These are phyloP conservation scores for Ischnus inquisitorius DNA, from an alignment of 2,888 invertebrate species.

Conservation along the genomic window DNA sequence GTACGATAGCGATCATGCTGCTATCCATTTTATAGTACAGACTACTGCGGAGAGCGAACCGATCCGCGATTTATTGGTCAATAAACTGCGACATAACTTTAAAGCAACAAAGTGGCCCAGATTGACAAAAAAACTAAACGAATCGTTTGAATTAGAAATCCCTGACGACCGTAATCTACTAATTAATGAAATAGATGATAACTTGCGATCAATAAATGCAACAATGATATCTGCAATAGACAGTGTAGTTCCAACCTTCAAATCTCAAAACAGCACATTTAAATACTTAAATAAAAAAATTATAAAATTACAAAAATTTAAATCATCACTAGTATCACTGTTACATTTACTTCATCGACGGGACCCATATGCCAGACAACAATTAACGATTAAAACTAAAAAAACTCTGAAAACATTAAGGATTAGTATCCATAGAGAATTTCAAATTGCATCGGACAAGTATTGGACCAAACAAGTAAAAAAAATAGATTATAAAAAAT, in stretches of 20 bases:
- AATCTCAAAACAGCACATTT: not conserved
- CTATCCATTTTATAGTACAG: not conserved
- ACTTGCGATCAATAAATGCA: not conserved
- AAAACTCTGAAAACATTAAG: not conserved
- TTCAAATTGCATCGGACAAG: not conserved
- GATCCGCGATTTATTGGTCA: not conserved
- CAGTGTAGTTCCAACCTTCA: not conserved
- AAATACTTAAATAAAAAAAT: no score
- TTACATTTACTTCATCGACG: not conserved
- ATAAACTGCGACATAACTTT: not conserved
- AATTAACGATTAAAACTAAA: not conserved
- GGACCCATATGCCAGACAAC: not conserved
- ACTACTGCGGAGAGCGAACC: not conserved
- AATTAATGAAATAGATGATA: not conserved
- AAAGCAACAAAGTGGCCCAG: not conserved
- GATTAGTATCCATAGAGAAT: not conserved
- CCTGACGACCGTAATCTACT: not conserved
- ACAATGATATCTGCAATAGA: not conserved
- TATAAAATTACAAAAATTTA: no score
- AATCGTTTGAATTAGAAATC: not conserved
- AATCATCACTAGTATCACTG: not conserved
- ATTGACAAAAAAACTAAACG: not conserved
- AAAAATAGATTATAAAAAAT: constrained; percentile 40
- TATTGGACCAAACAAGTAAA: constrained; percentile 33
- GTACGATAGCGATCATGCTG: constrained; percentile 32